These are phyloP conservation scores for Schizotus pectinicornis DNA, from an alignment of 2,888 invertebrate species.

Conservation along the genomic window DNA sequence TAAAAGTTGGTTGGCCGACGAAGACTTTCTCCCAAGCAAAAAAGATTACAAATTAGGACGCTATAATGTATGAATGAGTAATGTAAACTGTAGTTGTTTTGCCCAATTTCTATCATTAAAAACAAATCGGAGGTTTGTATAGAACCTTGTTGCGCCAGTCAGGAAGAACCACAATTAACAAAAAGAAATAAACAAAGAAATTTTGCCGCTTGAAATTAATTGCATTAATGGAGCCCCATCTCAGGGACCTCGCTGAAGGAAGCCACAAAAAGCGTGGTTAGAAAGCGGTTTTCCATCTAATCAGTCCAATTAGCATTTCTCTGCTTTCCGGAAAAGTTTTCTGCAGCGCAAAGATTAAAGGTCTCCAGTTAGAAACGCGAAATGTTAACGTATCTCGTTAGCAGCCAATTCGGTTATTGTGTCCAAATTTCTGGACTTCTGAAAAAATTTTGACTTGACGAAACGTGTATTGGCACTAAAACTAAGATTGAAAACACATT, in stretches of 20 bases:
- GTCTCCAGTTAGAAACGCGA: background rate
- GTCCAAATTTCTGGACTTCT: no score
- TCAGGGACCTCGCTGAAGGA: no score
- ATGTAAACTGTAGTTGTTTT: slow-evolving; percentile 4
- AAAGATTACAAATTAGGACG: slow-evolving; percentile 12
- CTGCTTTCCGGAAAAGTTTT: no score
- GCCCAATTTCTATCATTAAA: slow-evolving; percentile 2
- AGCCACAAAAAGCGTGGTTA: no score
- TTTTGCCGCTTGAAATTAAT: no score
- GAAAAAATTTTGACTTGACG: background rate
- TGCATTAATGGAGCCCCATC: no score
- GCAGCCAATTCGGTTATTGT: slow-evolving; percentile 14
- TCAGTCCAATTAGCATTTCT: no score
- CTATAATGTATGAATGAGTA: slow-evolving; percentile 12
- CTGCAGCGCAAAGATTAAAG: background rate
- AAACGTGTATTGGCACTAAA: slow-evolving; percentile 4
- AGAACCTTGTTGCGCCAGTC: background rate
- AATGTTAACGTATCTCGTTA: no score
- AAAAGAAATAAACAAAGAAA: no score
- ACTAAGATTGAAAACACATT: slow-evolving; percentile 38
- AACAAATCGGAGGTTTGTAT: slow-evolving; percentile 6
- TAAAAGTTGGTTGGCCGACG: background rate
- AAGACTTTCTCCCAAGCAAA: slow-evolving; percentile 11
- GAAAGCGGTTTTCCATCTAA: no score
- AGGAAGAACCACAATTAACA: no score